Evolutionary conservation across 2,113 vertebrate species (phyloP).

Genomic region (Calidris pugnax): DNA sequence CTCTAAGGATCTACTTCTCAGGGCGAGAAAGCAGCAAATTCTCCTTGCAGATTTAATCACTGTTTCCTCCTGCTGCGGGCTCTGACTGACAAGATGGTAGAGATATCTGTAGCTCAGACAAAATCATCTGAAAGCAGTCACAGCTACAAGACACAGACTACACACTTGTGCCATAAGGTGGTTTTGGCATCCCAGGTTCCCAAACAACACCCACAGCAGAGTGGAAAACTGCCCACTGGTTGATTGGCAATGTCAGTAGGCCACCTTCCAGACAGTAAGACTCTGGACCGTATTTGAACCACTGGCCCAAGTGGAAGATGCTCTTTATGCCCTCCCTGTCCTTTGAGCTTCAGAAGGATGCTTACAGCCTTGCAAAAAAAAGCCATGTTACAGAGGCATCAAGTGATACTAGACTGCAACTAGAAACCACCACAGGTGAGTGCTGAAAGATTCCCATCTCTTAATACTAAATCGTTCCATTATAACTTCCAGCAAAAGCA

Average conservation of each 20-base stretch:
- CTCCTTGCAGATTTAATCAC: slow-evolving; percentile 58
- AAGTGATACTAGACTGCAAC: background rate
- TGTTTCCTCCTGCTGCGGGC: background rate
- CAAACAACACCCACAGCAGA: background rate
- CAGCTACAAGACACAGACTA: background rate
- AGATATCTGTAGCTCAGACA: slow-evolving; percentile 29
- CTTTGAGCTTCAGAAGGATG: background rate
- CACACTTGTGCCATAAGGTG: background rate
- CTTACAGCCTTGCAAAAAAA: background rate
- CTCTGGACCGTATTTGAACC: background rate
- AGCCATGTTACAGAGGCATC: background rate
- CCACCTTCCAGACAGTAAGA: background rate
- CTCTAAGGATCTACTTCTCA: slow-evolving; percentile 20
- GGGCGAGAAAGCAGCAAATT: slow-evolving; percentile 18
- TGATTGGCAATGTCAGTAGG: background rate
- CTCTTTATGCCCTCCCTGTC: accelerated
- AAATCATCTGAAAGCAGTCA: background rate
- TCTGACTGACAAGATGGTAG: slow-evolving; percentile 32
- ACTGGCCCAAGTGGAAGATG: background rate
- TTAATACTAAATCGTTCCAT: slow-evolving; percentile 41
- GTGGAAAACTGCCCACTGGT: background rate
- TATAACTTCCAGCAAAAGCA: slow-evolving; percentile 36
- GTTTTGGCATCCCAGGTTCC: background rate
- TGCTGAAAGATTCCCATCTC: background rate
- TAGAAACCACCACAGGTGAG: background rate